A percentile compares a stretch with the other conserved stretches of the same genome.
Evolutionary conservation across 1,140 invertebrate genomes (phyloP).

Genomic region (Lepidostoma basale): DNA sequence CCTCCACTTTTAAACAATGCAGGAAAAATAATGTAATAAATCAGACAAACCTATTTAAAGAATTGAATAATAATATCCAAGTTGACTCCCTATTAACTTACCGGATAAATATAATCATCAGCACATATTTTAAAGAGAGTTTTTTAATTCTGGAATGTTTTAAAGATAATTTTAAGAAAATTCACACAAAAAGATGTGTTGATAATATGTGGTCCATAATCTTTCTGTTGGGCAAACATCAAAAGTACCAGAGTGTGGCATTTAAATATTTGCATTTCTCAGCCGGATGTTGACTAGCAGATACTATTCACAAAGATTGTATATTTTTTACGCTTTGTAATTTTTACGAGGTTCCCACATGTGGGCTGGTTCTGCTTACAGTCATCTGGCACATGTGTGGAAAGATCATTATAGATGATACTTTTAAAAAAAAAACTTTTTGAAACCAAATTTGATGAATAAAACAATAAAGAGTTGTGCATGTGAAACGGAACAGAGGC

Average conservation of each 20-base stretch:
- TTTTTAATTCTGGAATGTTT: no score
- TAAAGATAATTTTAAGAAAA: no score
- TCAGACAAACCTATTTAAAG: no score
- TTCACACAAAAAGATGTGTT: background rate
- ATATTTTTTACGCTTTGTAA: background rate
- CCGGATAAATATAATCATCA: no score
- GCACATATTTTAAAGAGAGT: no score
- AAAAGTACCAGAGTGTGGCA: background rate
- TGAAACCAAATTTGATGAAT: background rate
- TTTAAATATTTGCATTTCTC: background rate
- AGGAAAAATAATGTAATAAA: no score
- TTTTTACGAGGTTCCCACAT: background rate
- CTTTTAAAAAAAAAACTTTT: background rate
- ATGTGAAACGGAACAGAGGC: no score
- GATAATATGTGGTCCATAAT: background rate
- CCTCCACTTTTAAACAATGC: no score
- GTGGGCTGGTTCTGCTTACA: background rate
- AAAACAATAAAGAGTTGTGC: background rate
- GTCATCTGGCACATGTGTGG: slow-evolving; percentile 7
- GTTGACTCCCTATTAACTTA: no score
- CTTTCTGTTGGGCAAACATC: slow-evolving; percentile 1
- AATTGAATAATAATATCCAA: no score
- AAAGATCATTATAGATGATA: background rate
- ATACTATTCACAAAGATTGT: background rate
- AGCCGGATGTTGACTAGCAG: background rate